Percentiles rank a stretch among this genome's conserved stretches.
Conservation (phyloP, 1,140 invertebrate species). For the Drosophila murphyi region DNA sequence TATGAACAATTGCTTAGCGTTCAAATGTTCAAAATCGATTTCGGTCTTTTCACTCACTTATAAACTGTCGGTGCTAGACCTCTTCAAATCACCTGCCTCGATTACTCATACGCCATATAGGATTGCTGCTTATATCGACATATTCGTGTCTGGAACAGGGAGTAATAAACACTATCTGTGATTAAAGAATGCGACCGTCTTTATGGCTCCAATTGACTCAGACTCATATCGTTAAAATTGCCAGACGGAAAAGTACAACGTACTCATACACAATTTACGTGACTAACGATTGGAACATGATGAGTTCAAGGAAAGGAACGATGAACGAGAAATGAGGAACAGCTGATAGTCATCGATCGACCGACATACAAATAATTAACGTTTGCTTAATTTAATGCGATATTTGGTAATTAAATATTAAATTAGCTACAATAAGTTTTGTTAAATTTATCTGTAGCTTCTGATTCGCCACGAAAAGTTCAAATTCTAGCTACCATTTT, state of each 20-base stretch:
- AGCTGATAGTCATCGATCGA: constrained; percentile 41
- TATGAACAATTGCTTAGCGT: too few relatives aligned
- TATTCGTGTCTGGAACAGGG: too few relatives aligned
- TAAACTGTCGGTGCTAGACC: constrained; percentile 17
- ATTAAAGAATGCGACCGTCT: constrained; percentile 39
- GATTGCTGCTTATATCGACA: background rate
- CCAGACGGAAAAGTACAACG: constrained; percentile 40
- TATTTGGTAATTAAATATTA: too few relatives aligned
- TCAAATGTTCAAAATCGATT: too few relatives aligned
- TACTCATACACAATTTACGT: constrained; percentile 74
- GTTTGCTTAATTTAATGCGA: constrained; percentile 23
- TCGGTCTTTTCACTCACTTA: background rate
- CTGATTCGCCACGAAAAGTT: too few relatives aligned
- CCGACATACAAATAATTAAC: constrained; percentile 69
- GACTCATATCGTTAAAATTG: constrained; percentile 52
- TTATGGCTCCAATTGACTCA: constrained; percentile 12
- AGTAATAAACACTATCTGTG: constrained; percentile 15
- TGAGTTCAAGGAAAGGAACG: constrained; percentile 2
- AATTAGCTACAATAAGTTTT: too few relatives aligned
- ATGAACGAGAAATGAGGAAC: constrained; percentile 11
- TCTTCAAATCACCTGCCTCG: constrained; percentile 22
- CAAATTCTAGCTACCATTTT: too few relatives aligned
- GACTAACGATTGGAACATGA: constrained; percentile 32
- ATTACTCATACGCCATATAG: constrained; percentile 51
- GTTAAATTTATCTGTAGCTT: too few relatives aligned